Conservation (phyloP, 2,888 invertebrate species). For the Trichopria drosophilae region DNA sequence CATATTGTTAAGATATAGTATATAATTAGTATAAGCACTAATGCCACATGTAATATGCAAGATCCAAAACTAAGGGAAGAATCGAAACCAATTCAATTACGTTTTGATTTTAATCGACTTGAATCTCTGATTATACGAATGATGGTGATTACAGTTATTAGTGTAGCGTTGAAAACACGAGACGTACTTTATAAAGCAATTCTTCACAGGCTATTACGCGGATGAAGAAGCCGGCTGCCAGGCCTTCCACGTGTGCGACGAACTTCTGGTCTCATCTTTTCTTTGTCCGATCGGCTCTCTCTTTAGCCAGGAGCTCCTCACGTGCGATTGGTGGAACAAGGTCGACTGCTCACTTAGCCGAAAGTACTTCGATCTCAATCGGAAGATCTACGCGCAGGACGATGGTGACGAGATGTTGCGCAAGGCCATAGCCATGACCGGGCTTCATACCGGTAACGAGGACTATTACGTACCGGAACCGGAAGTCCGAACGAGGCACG, state of each 20-base stretch:
- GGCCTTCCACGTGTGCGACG: slow-evolving; percentile 68
- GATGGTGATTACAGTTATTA: too few species aligned
- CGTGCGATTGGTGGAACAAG: slow-evolving; percentile 73
- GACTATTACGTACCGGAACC: slow-evolving; percentile 36
- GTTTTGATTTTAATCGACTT: too few species aligned
- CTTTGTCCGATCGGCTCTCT: slow-evolving; percentile 71
- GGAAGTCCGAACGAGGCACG: slow-evolving; percentile 40
- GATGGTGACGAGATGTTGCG: slow-evolving; percentile 64
- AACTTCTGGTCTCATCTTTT: slow-evolving; percentile 64
- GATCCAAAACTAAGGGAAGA: too few species aligned
- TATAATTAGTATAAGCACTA: too few species aligned
- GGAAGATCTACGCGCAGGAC: slow-evolving; percentile 52
- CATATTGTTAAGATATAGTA: too few species aligned
- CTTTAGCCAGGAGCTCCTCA: slow-evolving; percentile 69
- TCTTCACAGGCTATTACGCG: slow-evolving; percentile 66
- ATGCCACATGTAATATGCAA: too few species aligned
- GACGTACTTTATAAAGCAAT: too few species aligned
- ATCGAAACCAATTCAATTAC: too few species aligned
- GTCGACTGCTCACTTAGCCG: slow-evolving; percentile 64
- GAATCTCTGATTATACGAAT: too few species aligned
- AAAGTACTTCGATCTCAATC: slow-evolving; percentile 57
- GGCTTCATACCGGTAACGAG: slow-evolving; percentile 59
- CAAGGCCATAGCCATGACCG: slow-evolving; percentile 64
- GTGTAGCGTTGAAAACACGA: too few species aligned
- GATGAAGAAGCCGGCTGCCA: slow-evolving; percentile 69